Evolutionary conservation across 2,113 vertebrate genomes (phyloP).

Genomic region (Xenopus laevis): DNA sequence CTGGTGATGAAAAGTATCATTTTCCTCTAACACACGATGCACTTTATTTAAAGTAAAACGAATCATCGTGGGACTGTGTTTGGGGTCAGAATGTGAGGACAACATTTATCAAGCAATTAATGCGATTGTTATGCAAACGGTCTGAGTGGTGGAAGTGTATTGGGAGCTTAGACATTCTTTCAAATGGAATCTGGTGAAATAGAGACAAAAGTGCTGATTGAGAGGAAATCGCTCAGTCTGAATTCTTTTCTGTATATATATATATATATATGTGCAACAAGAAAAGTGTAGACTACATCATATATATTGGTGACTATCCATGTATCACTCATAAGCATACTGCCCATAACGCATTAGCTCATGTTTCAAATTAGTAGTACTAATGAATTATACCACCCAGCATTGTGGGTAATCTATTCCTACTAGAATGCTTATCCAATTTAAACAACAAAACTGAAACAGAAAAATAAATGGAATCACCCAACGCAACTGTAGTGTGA

Average conservation of each 20-base stretch:
- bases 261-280: constrained; percentile 6
- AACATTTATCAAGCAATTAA: constrained; percentile 24
- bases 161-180: neutral
- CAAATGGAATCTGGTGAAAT: neutral
- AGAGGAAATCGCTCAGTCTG: constrained; percentile 24
- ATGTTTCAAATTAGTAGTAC: too few relatives aligned
- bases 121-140: constrained; percentile 28
- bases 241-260: too few relatives aligned
- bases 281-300: neutral
- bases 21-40: too few relatives aligned
- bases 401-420: too few relatives aligned
- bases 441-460: too few relatives aligned
- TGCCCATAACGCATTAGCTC: too few relatives aligned
- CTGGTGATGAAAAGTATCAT: too few relatives aligned
- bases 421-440: too few relatives aligned
- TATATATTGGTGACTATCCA: neutral
- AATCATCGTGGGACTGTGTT: neutral
- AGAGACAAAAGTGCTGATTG: neutral
- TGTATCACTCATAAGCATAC: neutral
- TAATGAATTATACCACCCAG: too few relatives aligned
- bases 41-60: too few relatives aligned
- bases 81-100: neutral
- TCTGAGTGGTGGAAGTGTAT: neutral
- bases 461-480: too few relatives aligned
- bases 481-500: too few relatives aligned